Base-by-base conservation (phyloP, 2,888 invertebrate species). In the Caenorhabditis doughertyi region DNA sequence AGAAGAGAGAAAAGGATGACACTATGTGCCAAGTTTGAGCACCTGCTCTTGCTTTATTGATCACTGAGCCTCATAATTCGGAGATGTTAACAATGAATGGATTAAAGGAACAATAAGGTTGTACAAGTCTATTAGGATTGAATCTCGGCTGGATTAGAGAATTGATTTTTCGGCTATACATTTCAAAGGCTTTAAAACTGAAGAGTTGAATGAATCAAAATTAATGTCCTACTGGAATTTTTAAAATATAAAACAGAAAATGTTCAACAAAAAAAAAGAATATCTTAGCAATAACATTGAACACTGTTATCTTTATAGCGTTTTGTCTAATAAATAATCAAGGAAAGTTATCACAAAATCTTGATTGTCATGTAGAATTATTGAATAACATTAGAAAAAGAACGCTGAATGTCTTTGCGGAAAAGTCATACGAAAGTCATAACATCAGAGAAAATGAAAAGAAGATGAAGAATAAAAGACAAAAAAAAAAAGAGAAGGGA, bases 1-100 rank as follows among this genome's bases (percentile, higher is more conserved):
- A 35, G 29, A 42, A 55, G 25, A 25, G 39, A 16, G 53, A 62
- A 51, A n/a, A 16, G 23, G 53, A 68, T 42, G 55, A 25, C 67
- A 55, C 68, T 65, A 8, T 65, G 29, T 65, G 29, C 39, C 47
- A 51, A 51, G 65, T 65, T 65, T 65, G 65, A 65, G 65, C 70
- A 56, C 70, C 56, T 56, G 55, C 70, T 47, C 44, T 47, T 16
- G 32, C 70, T 58, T 68, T 32, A 65, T 65, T 65, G 51, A 32
- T 65, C 51, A 32, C 4, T 51, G 51, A 65, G 51, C 65, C 32
- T 65, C 65, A 65, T 65, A 32, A 51, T 51, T 65, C 51, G 51
- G 27, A 35, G 65, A 49, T 21, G 47, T 64, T 64, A 47, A 64
- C 49, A 64, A 60, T 42, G 2, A 27, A 25, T 25, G 25, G 18